Evolutionary conservation across 2,113 vertebrate species (phyloP).

Genomic region (Coryphaenoides rupestris): DNA sequence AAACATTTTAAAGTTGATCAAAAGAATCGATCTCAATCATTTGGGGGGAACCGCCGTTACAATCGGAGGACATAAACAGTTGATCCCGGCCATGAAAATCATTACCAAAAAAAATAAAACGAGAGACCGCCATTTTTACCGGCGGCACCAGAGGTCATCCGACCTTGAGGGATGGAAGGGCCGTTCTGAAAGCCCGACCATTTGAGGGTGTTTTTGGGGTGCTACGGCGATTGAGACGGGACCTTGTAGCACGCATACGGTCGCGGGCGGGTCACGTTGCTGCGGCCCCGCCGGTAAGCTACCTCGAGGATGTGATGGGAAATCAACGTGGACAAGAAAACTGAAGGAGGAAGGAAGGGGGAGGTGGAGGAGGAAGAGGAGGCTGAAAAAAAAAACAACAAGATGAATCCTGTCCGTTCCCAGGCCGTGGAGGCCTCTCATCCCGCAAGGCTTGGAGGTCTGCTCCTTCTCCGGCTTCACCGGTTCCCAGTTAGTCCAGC

Average conservation of each 20-base stretch:
- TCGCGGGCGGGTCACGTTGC: conserved; percentile 44
- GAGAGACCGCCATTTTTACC: conserved; percentile 45
- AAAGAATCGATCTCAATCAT: not conserved
- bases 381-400: conserved; percentile 7
- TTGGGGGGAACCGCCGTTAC: conserved; percentile 12
- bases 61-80: conserved; percentile 30
- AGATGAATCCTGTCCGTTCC: conserved; percentile 24
- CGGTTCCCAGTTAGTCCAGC: conserved; percentile 57
- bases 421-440: conserved; percentile 26
- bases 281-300: conserved; percentile 62
- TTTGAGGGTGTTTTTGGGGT: conserved; percentile 50
- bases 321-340: conserved; percentile 30
- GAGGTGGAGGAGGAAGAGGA: conserved; percentile 17
- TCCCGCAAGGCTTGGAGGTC: conserved; percentile 37
- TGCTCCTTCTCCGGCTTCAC: conserved; percentile 25
- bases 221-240: conserved; percentile 49
- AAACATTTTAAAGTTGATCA: conserved; percentile 23
- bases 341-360: conserved; percentile 31
- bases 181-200: conserved; percentile 19
- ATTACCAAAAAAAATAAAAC: conserved; percentile 27
- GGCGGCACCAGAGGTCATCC: conserved; percentile 44
- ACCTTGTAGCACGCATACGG: too few species aligned
- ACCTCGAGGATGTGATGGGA: conserved; percentile 32
- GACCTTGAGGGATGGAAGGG: conserved; percentile 29
- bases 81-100: conserved; percentile 35